Percentiles rank a stretch among this genome's conserved stretches.
Evolutionary conservation across 2,797 vertebrate genomes (phyloP).

Genomic region (Schizothorax lantsangensis): DNA sequence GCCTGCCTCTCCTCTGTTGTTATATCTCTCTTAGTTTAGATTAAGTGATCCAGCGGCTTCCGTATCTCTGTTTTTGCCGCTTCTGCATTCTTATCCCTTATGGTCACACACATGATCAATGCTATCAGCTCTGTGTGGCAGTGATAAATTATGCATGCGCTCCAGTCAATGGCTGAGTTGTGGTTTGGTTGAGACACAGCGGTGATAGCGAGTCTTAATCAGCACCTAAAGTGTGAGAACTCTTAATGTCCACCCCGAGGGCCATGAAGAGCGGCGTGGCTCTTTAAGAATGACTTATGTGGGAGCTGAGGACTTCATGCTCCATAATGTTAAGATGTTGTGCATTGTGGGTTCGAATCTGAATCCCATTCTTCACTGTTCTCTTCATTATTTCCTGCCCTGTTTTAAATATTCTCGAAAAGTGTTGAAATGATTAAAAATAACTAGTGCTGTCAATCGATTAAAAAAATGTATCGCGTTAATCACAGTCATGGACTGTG

Average conservation of each 20-base stretch:
- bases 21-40: slow-evolving; percentile 32
- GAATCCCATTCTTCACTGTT: not conserved
- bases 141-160: slow-evolving; percentile 37
- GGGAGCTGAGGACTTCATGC: not conserved
- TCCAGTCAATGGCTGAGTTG: slow-evolving; percentile 30
- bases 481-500: too few relatives aligned
- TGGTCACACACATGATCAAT: slow-evolving; percentile 38
- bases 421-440: too few relatives aligned
- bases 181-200: not conserved
- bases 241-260: not conserved
- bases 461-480: too few relatives aligned
- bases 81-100: slow-evolving; percentile 27
- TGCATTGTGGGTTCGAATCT: not conserved
- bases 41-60: slow-evolving; percentile 24
- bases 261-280: not conserved
- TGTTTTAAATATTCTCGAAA: too few relatives aligned
- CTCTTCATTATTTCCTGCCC: not conserved
- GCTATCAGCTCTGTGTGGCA: slow-evolving; percentile 46
- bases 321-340: not conserved
- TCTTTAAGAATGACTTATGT: slow-evolving; percentile 18
- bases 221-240: slow-evolving; percentile 24
- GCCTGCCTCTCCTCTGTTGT: slow-evolving; percentile 9
- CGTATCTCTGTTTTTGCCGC: slow-evolving; percentile 27
- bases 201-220: slow-evolving; percentile 38
- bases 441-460: too few relatives aligned